Percentiles rank a stretch among this genome's conserved stretches.
These are phyloP conservation scores for Periophthalmodon schlosseri DNA, from an alignment of 2,113 vertebrate genomes.

Conservation along the genomic window DNA sequence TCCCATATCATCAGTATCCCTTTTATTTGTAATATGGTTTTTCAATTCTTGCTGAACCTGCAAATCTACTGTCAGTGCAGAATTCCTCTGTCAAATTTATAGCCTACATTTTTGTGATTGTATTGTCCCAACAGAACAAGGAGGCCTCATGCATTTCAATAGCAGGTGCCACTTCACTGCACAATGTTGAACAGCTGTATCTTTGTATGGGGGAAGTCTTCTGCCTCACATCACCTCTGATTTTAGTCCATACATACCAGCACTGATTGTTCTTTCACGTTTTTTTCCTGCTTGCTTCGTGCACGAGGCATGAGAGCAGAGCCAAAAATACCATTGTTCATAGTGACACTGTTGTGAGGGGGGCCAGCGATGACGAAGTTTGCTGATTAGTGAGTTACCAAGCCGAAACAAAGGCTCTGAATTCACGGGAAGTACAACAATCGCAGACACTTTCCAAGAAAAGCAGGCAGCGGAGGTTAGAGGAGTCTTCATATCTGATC, in stretches of 20 bases:
- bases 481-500: constrained; percentile 54
- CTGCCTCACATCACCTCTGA: constrained; percentile 7
- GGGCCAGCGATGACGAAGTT: constrained; percentile 72
- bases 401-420: constrained; percentile 73
- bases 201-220: background rate
- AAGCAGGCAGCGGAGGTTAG: constrained; percentile 54
- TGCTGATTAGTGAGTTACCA: constrained; percentile 73
- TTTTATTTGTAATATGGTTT: background rate
- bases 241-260: constrained; percentile 57
- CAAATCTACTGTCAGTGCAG: background rate
- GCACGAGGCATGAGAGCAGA: constrained; percentile 60
- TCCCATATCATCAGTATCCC: no score
- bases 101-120: background rate
- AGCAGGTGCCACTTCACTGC: background rate
- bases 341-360: constrained; percentile 56
- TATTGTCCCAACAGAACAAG: background rate
- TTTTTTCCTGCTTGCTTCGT: constrained; percentile 30
- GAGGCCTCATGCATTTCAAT: background rate
- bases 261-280: constrained; percentile 46
- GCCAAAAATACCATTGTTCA: constrained; percentile 73
- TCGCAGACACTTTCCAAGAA: constrained; percentile 81
- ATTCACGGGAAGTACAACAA: constrained; percentile 80
- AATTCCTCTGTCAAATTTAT: background rate
- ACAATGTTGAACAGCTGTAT: constrained; percentile 1
- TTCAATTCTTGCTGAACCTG: background rate